Percentiles rank a stretch among this genome's conserved stretches.
Evolutionary conservation across 1,140 invertebrate genomes (phyloP).

Genomic region (Probaryconus sp.): DNA sequence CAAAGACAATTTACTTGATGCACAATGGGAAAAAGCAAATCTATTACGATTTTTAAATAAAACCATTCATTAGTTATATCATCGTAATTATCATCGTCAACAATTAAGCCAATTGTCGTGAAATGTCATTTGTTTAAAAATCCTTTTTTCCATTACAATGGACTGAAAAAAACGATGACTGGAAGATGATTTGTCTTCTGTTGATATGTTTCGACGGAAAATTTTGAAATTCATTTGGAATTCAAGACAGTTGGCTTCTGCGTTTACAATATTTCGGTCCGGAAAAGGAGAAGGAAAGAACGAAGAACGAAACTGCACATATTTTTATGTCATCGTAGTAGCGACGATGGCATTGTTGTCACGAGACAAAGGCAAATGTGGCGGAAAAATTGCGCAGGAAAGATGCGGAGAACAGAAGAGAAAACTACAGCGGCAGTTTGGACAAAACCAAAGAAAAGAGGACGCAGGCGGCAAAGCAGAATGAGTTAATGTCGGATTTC

Average conservation of each 20-base stretch:
- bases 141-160: too few species aligned
- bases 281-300: conserved; percentile 25
- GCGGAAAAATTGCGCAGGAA: conserved; percentile 77
- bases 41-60: too few species aligned
- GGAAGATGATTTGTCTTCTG: too few species aligned
- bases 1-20: too few species aligned
- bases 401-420: conserved; percentile 65
- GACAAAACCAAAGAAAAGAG: conserved; percentile 39
- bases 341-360: conserved; percentile 76
- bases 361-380: conserved; percentile 78
- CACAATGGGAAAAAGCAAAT: background rate
- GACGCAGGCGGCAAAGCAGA: conserved; percentile 63
- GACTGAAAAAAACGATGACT: conserved; percentile 7
- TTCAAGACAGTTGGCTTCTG: conserved; percentile 14
- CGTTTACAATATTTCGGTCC: conserved; percentile 28
- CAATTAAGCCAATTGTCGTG: too few species aligned
- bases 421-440: conserved; percentile 52
- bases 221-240: conserved; percentile 51
- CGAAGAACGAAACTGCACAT: conserved; percentile 69
- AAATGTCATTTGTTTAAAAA: too few species aligned
- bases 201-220: too few species aligned
- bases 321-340: conserved; percentile 77
- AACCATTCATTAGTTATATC: too few species aligned
- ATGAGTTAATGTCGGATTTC: conserved; percentile 72
- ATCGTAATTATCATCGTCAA: too few species aligned